Conservation (phyloP, 2,797 vertebrate species). For the Jordanella pulchra region DNA sequence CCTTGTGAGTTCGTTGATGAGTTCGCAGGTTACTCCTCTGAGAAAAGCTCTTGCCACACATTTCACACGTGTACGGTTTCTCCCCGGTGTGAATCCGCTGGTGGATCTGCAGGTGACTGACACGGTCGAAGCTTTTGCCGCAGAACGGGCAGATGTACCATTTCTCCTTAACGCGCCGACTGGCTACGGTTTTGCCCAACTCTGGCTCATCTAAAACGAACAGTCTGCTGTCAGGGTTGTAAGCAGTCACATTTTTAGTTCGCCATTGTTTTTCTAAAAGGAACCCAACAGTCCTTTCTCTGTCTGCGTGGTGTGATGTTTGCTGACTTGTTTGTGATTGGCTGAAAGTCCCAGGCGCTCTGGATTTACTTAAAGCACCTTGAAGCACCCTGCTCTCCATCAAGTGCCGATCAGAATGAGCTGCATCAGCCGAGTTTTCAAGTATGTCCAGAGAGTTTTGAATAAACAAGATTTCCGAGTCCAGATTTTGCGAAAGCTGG, state of each 20-base stretch:
- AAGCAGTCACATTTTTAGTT: constrained; percentile 32
- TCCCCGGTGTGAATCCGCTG: constrained; percentile 83
- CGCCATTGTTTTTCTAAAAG: constrained; percentile 50
- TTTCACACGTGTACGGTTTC: constrained; percentile 78
- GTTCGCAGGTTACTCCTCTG: constrained; percentile 85
- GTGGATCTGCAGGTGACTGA: constrained; percentile 84
- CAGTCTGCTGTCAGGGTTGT: constrained; percentile 48
- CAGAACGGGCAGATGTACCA: constrained; percentile 83
- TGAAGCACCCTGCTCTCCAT: constrained; percentile 29
- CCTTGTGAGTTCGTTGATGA: constrained; percentile 80
- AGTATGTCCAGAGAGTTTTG: constrained; percentile 72
- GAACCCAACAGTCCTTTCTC: constrained; percentile 47
- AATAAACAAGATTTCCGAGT: constrained; percentile 71
- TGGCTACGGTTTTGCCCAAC: constrained; percentile 39
- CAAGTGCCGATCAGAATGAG: constrained; percentile 40
- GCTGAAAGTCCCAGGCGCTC: constrained; percentile 31
- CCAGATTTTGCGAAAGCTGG: constrained; percentile 59
- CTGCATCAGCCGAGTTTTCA: constrained; percentile 52
- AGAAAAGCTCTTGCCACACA: constrained; percentile 78
- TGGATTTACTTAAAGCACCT: constrained; percentile 45
- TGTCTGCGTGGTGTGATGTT: constrained; percentile 36
- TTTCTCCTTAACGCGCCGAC: constrained; percentile 68
- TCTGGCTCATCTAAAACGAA: constrained; percentile 55
- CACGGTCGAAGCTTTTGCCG: constrained; percentile 82
- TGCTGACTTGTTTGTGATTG: constrained; percentile 48